Conservation (phyloP, 2,888 invertebrate species). For the Scaeva pyrastri region DNA sequence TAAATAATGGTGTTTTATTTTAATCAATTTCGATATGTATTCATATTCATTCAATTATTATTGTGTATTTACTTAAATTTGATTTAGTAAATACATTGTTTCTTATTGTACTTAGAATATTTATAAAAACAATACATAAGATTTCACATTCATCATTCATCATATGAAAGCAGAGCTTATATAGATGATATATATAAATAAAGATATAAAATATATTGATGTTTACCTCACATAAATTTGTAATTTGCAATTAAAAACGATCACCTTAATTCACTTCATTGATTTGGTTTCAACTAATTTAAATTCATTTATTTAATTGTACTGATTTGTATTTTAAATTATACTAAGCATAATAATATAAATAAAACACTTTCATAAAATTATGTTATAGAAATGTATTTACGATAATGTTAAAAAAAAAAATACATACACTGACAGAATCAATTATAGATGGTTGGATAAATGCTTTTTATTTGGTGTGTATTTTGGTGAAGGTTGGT, state of each 20-base stretch:
- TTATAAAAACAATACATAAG: background rate
- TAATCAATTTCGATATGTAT: slow-evolving; percentile 20
- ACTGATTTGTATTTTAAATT: slow-evolving; percentile 24
- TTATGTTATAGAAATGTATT: slow-evolving; percentile 19
- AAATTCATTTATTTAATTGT: slow-evolving; percentile 10
- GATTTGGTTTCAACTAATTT: background rate
- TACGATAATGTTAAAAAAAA: slow-evolving; percentile 16
- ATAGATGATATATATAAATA: background rate
- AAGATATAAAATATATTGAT: background rate
- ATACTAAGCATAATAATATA: slow-evolving; percentile 1
- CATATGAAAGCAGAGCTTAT: background rate
- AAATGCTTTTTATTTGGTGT: background rate
- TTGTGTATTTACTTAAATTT: slow-evolving; percentile 34
- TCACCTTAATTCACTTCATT: background rate
- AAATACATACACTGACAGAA: slow-evolving; percentile 38
- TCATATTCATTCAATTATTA: slow-evolving; percentile 35
- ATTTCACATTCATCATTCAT: slow-evolving; percentile 6
- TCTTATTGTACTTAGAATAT: slow-evolving; percentile 7
- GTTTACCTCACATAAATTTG: background rate
- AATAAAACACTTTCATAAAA: slow-evolving; percentile 6
- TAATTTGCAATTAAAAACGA: background rate
- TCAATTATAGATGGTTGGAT: slow-evolving; percentile 6
- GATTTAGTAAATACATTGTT: slow-evolving; percentile 15
- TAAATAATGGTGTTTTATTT: slow-evolving; percentile 61
- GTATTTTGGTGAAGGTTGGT: slow-evolving; percentile 1